phyloP scores from a whole-genome alignment of 2,113 vertebrate species.

The Lophius piscatorius region DNA sequence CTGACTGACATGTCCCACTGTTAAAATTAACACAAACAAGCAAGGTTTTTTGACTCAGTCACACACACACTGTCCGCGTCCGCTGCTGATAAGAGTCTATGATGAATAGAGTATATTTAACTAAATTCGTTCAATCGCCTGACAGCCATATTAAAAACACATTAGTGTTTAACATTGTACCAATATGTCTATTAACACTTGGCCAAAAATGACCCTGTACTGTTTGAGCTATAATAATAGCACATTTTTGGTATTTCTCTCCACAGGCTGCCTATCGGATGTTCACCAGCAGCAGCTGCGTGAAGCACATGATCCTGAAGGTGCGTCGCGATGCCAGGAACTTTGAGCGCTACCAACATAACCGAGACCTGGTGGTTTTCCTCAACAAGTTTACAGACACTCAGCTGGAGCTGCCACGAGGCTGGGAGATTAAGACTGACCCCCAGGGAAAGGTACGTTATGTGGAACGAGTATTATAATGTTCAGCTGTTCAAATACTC shows the following conservation, averaged over 20 bases:
- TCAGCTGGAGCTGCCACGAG: slow-evolving; percentile 91
- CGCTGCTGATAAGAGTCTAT: too few species aligned
- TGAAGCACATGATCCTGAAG: slow-evolving; percentile 99
- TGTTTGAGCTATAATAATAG: background rate
- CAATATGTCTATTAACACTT: too few species aligned
- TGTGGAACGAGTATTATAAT: background rate
- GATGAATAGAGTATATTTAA: too few species aligned
- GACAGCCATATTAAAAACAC: too few species aligned
- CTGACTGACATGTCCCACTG: too few species aligned
- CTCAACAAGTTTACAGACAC: slow-evolving; percentile 97
- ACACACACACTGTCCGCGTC: too few species aligned
- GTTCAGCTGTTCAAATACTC: background rate
- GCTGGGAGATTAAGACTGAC: slow-evolving; percentile 98
- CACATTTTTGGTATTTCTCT: background rate
- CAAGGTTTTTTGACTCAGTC: too few species aligned
- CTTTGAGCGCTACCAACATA: slow-evolving; percentile 98
- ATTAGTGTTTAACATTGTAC: too few species aligned
- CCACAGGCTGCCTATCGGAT: slow-evolving; percentile 92
- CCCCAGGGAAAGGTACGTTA: slow-evolving; percentile 92
- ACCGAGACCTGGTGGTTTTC: slow-evolving; percentile 96
- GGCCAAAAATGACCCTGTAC: background rate
- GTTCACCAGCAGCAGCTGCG: slow-evolving; percentile 97
- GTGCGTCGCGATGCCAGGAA: slow-evolving; percentile 94
- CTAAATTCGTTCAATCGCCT: too few species aligned
- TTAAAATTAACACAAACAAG: too few species aligned